Percentiles rank a stretch among this genome's conserved stretches.
Evolutionary conservation across 2,113 vertebrate species (phyloP).

Genomic region (Pseudolaguvia tuberculata): DNA sequence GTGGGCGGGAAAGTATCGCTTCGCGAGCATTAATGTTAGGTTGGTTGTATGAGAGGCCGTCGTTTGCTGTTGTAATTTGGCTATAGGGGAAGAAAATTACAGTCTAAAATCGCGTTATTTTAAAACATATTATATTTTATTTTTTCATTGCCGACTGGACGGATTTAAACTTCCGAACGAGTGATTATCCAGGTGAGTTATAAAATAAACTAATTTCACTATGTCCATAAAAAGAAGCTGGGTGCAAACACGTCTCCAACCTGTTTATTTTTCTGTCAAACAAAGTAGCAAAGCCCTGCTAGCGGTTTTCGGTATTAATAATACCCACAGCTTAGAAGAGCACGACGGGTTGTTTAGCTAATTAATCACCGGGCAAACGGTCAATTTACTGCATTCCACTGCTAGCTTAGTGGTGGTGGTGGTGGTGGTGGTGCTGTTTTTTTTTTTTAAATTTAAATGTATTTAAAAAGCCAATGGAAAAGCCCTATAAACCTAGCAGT

Average conservation of each 20-base stretch:
- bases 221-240: not conserved
- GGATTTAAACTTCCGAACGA: conserved; percentile 16
- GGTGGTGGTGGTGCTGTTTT: too few relatives aligned
- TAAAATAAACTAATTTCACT: too few relatives aligned
- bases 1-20: conserved; percentile 31
- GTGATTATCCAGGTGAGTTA: conserved; percentile 54
- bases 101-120: conserved; percentile 60
- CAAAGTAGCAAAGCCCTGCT: conserved; percentile 68
- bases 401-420: too few relatives aligned
- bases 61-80: conserved; percentile 60
- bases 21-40: conserved; percentile 60
- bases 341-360: not conserved
- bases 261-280: conserved; percentile 71
- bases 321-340: not conserved
- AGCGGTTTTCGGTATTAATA: conserved; percentile 49
- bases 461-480: not conserved
- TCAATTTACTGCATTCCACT: not conserved
- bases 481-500: not conserved
- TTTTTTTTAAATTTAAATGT: not conserved
- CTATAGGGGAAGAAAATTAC: conserved; percentile 56
- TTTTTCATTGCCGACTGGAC: conserved; percentile 26
- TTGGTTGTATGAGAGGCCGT: conserved; percentile 69
- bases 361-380: not conserved
- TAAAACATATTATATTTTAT: conserved; percentile 40
- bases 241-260: conserved; percentile 55